These are phyloP conservation scores for Actias luna DNA, from an alignment of 2,888 invertebrate genomes.

Conservation along the genomic window DNA sequence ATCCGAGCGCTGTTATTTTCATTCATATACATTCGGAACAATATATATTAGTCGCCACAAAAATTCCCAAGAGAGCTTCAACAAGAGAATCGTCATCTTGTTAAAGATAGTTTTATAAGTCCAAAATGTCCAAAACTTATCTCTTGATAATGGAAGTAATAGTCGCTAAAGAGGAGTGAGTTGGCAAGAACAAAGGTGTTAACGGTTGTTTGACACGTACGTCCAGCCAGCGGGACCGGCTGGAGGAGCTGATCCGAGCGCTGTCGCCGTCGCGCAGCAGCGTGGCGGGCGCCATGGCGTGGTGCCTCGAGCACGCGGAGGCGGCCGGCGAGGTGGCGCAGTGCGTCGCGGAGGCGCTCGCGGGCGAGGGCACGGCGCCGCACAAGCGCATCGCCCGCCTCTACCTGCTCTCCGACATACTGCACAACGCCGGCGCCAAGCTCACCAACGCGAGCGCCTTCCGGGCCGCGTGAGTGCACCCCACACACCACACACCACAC, in stretches of 20 bases:
- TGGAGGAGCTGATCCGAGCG: slow-evolving; percentile 94
- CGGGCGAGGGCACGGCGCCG: slow-evolving; percentile 88
- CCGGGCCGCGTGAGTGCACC: slow-evolving; percentile 86
- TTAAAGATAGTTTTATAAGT: too few relatives aligned
- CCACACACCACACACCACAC: not conserved
- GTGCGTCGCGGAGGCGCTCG: slow-evolving; percentile 93
- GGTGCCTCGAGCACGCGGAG: slow-evolving; percentile 99
- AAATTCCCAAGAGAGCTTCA: too few relatives aligned
- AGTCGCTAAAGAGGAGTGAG: too few relatives aligned
- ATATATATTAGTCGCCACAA: too few relatives aligned
- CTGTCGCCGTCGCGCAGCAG: slow-evolving; percentile 90
- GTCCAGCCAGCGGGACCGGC: slow-evolving; percentile 94
- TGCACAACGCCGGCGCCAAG: slow-evolving; percentile 98
- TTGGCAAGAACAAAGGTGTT: too few relatives aligned
- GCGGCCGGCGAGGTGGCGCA: slow-evolving; percentile 97
- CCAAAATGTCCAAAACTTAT: too few relatives aligned
- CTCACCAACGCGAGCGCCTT: slow-evolving; percentile 98
- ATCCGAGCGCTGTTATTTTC: too few relatives aligned
- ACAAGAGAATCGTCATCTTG: too few relatives aligned
- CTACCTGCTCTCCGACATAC: slow-evolving; percentile 97
- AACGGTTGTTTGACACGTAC: slow-evolving; percentile 40
- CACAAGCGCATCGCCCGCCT: slow-evolving; percentile 95
- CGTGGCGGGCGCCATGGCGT: slow-evolving; percentile 98
- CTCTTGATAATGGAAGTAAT: too few relatives aligned
- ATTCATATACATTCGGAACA: too few relatives aligned